Base-by-base conservation (phyloP, 2,888 invertebrate genomes). In the Drosophila formosana region DNA sequence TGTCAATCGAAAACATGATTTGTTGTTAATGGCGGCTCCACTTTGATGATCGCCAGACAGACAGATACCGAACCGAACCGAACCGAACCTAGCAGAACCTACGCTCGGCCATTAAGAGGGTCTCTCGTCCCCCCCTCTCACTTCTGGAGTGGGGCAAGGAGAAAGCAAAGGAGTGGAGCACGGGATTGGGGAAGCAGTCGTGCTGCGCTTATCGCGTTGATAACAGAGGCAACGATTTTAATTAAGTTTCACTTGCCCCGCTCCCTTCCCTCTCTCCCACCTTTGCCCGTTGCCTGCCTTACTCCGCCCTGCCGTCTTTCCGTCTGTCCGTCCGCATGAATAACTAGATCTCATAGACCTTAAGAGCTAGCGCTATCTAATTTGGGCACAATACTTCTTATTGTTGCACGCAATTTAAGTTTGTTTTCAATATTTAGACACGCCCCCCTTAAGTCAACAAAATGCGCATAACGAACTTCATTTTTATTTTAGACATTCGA, bases 1-100 rank as follows among this genome's bases (percentile, higher is more conserved):
- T 90, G 90, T 90, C 90, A 90, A 91, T 90, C 91, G 88, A 80
- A 89, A 89, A 86, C 90, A 89, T 89, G 89, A 90, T 89, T 90
- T 89, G 81, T 86, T 84, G 82, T 78, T 85, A 89, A 89, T 86
- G 89, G 79, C 87, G 89, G 82, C 74, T 73, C 75, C 80, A 74
- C 87, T 89, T 87, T 87, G 88, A 89, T 80, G 85, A 71, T 78
- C 75, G 26, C 56, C 50, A 37, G 37, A 34, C 34, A 34, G 9
- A 11, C 34, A 9, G 32, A 11, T 4, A 34, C 1, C 34, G 11
- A 4, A 34, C 34, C 30, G 47, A 4, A 34, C 34, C 30, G 47
- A 18, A 63, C 58, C 60, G 62, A 74, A 67, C 60, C 58, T 32
- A 49, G 53, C 18, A 49, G 49, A 49, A 11, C 28, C 58, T 30